Evolutionary conservation across 1,140 invertebrate genomes (phyloP), one percentile per base, ranked within the genome.

Genomic region (Drosophila lowei): DNA sequence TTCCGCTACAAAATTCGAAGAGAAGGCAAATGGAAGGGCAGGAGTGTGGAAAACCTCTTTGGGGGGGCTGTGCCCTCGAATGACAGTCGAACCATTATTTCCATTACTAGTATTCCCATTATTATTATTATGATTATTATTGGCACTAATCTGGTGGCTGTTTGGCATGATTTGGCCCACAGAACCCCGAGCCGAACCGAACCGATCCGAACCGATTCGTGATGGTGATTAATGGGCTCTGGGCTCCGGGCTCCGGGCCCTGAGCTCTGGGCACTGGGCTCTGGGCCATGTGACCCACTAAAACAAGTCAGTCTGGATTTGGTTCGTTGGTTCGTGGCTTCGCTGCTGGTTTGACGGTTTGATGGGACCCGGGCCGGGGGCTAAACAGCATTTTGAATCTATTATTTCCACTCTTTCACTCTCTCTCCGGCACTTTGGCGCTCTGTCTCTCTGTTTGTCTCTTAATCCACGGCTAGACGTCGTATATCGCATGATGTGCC

Each of bases 191-290:
- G 18, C 18, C 18, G 18, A 18, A 2, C 18, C 18, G 18, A 18
- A 18, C 18, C 18, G 2, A 18, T 38, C 44, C 48, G 34, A 83
- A 84, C 66, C 78, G 76, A 85, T 84, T 79, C 34, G 50, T 73
- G 80, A 84, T 84, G 66, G 80, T 85, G 80, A 84, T 85, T 84
- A 85, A 84, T 84, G 80, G 63, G 49, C 59, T 75, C 25, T 38
- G 34, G 34, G 34, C 34, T 38, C 3, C 4, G 34, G 34, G 34
- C 8, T 9, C 2, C 6, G 25, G 23, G 23, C 23, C 23, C 3
- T 7, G n/a, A n/a, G n/a, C n/a, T n/a, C n/a, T n/a, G 5, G 6
- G 25, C 25, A 2, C 6, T 6, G 28, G 28, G 28, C 34, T 11
- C 11, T 38, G 34, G 34, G 34, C 34, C 34, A 38, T 38, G 34